Base-by-base conservation (phyloP, 1,140 invertebrate species). In the Cotesia vestalis region DNA sequence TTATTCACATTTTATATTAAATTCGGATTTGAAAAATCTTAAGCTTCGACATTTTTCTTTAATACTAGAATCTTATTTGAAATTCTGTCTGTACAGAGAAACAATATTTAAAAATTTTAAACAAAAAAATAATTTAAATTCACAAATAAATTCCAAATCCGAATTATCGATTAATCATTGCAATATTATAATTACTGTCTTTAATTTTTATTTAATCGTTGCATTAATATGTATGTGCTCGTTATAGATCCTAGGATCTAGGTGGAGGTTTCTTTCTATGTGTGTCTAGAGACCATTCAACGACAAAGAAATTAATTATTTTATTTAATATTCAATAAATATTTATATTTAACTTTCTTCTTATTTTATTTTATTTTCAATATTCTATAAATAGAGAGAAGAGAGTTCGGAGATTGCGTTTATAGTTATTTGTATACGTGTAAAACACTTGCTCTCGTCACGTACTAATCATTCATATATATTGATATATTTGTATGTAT, bases 211-310 rank as follows among this genome's bases (percentile, higher is more conserved):
- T 14, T 17, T 14, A 55, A 12, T 40, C 14, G 63, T 70, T 77
- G 74, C 79, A 77, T 76, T 76, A 61, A 75, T 70, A 71, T 81
- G 61, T 78, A 77, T 69, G 76, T 78, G 76, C 76, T 75, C 79
- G 75, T 77, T 64, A 60, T 78, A 78, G 78, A 76, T 69, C 76
- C 53, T 81, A 81, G 77, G 75, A 81, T 74, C 79, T 82, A 79
- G 80, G 76, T 78, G 76, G 73, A 76, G 70, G 69, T 74, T 68
- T 64, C 38, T 64, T 9, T 27, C 8, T 64, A 35, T 64, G 36
- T 46, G 17, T 55, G 17, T 14, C 12, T 55, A 55, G 53, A 55
- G 12, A n/a, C 53, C 53, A 55, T 55, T 46, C 40, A 46, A 46
- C 40, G 40, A 14, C 17, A n/a, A 55, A 27, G 4, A 60, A 60